These are phyloP conservation scores for Lichenostomus cassidix DNA, from an alignment of 2,113 vertebrate species.

Conservation along the genomic window DNA sequence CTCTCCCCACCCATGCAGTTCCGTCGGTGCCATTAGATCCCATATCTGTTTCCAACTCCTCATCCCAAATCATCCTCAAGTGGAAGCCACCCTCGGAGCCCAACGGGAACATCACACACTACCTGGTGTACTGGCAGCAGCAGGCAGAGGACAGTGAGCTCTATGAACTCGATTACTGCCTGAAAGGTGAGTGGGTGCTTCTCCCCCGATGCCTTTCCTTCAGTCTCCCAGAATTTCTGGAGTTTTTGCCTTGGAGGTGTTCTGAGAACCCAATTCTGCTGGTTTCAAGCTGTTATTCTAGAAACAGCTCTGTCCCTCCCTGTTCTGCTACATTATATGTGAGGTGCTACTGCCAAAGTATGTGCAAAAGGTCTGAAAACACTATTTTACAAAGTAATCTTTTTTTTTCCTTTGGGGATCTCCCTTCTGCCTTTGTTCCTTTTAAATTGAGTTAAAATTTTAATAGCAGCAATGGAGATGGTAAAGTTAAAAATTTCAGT, in stretches of 20 bases:
- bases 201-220: not conserved
- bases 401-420: not conserved
- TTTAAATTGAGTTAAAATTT: not conserved
- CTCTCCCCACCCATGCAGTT: slow-evolving; percentile 66
- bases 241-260: not conserved
- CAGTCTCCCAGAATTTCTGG: not conserved
- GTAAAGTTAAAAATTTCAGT: not conserved
- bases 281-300: not conserved
- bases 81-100: slow-evolving; percentile 93
- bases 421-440: not conserved
- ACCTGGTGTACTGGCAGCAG: slow-evolving; percentile 89
- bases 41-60: slow-evolving; percentile 91
- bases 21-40: slow-evolving; percentile 92
- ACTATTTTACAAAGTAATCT: not conserved
- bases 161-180: slow-evolving; percentile 91
- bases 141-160: slow-evolving; percentile 90
- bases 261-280: not conserved
- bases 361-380: not conserved
- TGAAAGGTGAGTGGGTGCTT: slow-evolving; percentile 80
- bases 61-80: slow-evolving; percentile 93
- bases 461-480: not conserved
- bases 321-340: not conserved
- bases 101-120: slow-evolving; percentile 97
- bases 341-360: not conserved
- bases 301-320: not conserved